Base-by-base conservation (phyloP, 1,140 invertebrate species). In the Caenorhabditis briggsae region DNA sequence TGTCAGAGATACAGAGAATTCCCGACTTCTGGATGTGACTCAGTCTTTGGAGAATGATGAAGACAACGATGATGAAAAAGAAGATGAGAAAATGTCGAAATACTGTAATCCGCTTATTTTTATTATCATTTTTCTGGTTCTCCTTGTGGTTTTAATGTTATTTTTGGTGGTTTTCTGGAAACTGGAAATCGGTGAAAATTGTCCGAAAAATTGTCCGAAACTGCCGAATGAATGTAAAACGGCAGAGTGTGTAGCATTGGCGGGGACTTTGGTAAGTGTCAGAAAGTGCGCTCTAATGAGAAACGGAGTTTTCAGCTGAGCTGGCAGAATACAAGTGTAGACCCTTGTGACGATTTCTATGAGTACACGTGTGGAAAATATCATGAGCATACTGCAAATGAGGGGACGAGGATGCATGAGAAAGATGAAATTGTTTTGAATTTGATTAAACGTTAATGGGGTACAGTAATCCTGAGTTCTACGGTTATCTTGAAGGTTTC, bases 1-100 rank as follows among this genome's bases (percentile, higher is more conserved):
- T 78, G 46, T 53, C 8, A 78, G 46, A 78, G 70, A 78, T 78
- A 78, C 46, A 23, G 70, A 78, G 41, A 78, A 78, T 50, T 78
- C 70, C 46, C 70, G 2, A 11, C 70, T 78, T 12, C 16, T 78
- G 11, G 33, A 46, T 46, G 43, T 20, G 6, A 43, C 65, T n/a
- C 65, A 48, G 18, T 14, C 9, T 46, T 2, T n/a, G 33, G 65
- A 70, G 46, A 11, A 18, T 9, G 65, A 70, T 1, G 65, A 70
- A 9, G 43, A 43, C 5, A 20, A 46, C 8, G 64, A 70, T 0
- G 16, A 43, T 18, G n/a, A 20, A 6, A n/a, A 25, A 14, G 33
- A 48, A 23, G 41, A 78, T 7, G 70, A 53, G 43, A 43, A 9
- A 9, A 9, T 7, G 2, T 46, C 43, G 6, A 65, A 33, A 12